Base-by-base conservation (phyloP, 2,888 invertebrate genomes). In the Alentia gelatinosa region DNA sequence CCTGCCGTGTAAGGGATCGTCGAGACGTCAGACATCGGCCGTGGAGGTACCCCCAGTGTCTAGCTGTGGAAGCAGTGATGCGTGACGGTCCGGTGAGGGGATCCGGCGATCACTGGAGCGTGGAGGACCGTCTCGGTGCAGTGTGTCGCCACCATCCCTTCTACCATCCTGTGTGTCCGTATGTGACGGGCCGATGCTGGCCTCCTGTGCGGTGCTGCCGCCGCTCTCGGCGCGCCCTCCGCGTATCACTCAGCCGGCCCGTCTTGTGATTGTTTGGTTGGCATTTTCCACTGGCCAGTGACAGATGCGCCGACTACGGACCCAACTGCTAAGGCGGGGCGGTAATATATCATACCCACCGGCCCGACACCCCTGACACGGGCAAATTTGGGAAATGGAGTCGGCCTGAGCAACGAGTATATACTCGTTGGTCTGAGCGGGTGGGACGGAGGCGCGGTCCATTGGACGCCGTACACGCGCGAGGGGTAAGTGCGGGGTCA, bases 371-470 rank as follows among this genome's bases (percentile, higher is more conserved):
- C 86, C 47, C 26, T 86, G 86, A 86, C 42, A 42, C 42, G 86
- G 86, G 86, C 86, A 42, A 86, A 86, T 47, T 86, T 86, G 86
- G 86, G 86, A 79, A 79, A 79, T 79, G 79, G 79, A 79, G 79
- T 79, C 39, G 3, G 79, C 19, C 79, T 79, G 79, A 35, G 37
- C 79, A 33, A 26, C n/a, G n/a, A n/a, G n/a, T n/a, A n/a, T n/a
- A n/a, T n/a, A n/a, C n/a, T n/a, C n/a, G n/a, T n/a, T n/a, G n/a
- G 56, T 56, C 56, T 56, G 56, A n/a, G n/a, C 56, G n/a, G 12
- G 3, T 56, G 5, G 3, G 56, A n/a, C 3, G 56, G 56, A 19
- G 56, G 56, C n/a, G 12, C 9, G 12, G 47, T 47, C 7, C 7
- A 47, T 19, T 47, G 47, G 47, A 12, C 9, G 68, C 15, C n/a